These are phyloP conservation scores for Rhegmatorhina hoffmannsi DNA, from an alignment of 2,113 vertebrate genomes.

Conservation along the genomic window DNA sequence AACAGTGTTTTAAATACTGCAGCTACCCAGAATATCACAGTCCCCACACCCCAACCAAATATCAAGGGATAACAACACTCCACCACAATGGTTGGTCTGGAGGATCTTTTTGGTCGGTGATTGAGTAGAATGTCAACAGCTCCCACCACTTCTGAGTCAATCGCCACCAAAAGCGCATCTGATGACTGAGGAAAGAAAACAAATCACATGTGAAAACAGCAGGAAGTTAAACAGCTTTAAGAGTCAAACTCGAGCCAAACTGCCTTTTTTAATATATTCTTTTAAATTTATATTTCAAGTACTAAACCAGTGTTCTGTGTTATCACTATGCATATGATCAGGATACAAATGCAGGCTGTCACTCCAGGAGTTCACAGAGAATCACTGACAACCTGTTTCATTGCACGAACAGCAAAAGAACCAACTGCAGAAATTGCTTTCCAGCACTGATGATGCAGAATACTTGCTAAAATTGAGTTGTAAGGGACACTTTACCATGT, in stretches of 20 bases:
- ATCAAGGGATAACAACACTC: constrained; percentile 67
- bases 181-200: constrained; percentile 82
- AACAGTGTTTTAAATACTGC: not conserved
- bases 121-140: constrained; percentile 98
- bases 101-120: constrained; percentile 91
- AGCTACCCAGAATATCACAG: not conserved
- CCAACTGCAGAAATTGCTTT: not conserved
- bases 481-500: not conserved
- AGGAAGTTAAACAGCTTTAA: not conserved
- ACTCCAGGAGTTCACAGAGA: not conserved
- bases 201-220: constrained; percentile 19
- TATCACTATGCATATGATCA: not conserved
- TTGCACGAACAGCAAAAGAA: not conserved
- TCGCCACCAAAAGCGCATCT: constrained; percentile 95
- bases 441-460: not conserved
- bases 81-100: constrained; percentile 95
- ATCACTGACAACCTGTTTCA: not conserved
- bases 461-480: not conserved
- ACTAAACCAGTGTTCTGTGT: not conserved
- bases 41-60: not conserved
- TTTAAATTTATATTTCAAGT: not conserved
- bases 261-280: not conserved
- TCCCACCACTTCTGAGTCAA: constrained; percentile 97
- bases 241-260: not conserved
- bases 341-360: not conserved